A percentile compares a stretch with the other conserved stretches of the same genome.
Evolutionary conservation across 2,113 vertebrate genomes (phyloP).

Genomic region (Glareola pratincola): DNA sequence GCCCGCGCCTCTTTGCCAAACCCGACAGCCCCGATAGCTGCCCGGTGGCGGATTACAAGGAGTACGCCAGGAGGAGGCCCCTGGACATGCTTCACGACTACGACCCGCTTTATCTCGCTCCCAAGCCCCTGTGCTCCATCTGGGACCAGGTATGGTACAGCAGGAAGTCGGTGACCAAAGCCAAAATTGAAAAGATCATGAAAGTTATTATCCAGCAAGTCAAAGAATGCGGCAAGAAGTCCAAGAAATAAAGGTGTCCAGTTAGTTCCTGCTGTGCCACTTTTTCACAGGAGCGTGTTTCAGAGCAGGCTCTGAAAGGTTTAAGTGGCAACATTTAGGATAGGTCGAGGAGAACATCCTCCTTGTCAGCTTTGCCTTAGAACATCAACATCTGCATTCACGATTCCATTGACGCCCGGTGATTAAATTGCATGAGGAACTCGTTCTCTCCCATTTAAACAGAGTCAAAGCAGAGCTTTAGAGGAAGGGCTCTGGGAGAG

Average conservation of each 20-base stretch:
- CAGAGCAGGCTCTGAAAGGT: not conserved
- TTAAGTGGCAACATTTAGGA: not conserved
- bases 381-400: not conserved
- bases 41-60: not conserved
- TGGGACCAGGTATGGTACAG: conserved; percentile 50
- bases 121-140: not conserved
- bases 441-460: not conserved
- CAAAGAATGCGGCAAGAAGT: not conserved
- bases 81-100: not conserved
- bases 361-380: not conserved
- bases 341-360: not conserved
- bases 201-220: not conserved
- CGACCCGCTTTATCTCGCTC: not conserved
- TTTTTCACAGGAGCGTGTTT: not conserved
- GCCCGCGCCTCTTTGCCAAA: not conserved
- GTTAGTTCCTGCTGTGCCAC: not conserved
- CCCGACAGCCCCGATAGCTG: not conserved
- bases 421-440: not conserved
- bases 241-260: not conserved
- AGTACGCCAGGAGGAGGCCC: not conserved
- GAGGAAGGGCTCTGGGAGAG: not conserved
- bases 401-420: not conserved
- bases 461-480: not conserved
- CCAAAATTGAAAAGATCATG: not conserved
- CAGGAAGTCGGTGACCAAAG: not conserved